Evolutionary conservation across 2,888 invertebrate species (phyloP).

Genomic region (Andrena minutula): DNA sequence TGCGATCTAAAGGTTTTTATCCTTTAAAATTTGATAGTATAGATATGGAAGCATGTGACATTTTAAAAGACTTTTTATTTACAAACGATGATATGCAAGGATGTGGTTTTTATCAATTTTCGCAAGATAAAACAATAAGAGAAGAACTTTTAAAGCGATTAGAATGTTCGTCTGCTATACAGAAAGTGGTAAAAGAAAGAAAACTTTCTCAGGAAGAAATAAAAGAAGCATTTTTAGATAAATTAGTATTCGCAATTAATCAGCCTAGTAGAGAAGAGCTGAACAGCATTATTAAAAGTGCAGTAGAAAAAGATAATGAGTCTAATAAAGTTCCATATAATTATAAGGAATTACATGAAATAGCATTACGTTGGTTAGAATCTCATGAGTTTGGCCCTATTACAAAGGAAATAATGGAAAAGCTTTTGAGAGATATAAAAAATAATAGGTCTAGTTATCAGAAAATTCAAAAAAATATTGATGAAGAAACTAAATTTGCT

Average conservation of each 20-base stretch:
- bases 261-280: too few species aligned
- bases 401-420: constrained; percentile 64
- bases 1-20: too few species aligned
- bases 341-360: constrained; percentile 69
- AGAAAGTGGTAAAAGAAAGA: constrained; percentile 67
- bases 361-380: constrained; percentile 76
- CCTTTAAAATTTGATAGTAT: not conserved
- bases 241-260: too few species aligned
- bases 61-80: constrained; percentile 33
- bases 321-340: too few species aligned
- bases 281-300: constrained; percentile 64
- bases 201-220: not conserved
- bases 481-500: constrained; percentile 23
- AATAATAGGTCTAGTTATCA: not conserved
- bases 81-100: not conserved
- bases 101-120: too few species aligned
- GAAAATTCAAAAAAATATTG: constrained; percentile 49
- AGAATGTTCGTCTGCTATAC: constrained; percentile 11
- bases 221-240: too few species aligned
- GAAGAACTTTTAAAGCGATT: too few species aligned
- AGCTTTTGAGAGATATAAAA: constrained; percentile 65
- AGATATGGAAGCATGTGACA: not conserved
- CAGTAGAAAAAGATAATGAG: constrained; percentile 60
- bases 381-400: constrained; percentile 71
- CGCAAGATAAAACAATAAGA: too few species aligned